Conservation (phyloP, 2,113 vertebrate species). For the Rhegmatorhina hoffmannsi region DNA sequence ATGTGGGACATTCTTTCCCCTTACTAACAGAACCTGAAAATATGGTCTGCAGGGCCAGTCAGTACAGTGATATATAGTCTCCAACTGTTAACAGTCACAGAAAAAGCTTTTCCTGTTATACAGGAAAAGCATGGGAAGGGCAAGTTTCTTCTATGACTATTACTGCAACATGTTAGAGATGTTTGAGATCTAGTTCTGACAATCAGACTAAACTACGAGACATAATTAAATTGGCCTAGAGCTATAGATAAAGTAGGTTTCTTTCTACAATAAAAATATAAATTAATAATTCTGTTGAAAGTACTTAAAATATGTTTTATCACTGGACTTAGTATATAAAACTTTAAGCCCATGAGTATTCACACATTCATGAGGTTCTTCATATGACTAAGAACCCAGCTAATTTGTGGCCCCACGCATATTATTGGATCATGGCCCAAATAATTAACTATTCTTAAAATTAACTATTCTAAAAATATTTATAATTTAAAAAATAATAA, state of each 20-base stretch:
- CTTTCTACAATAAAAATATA: neutral
- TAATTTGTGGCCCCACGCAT: neutral
- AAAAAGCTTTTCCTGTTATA: neutral
- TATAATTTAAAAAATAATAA: neutral
- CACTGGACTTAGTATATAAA: neutral
- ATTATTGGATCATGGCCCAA: neutral
- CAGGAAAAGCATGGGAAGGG: accelerated
- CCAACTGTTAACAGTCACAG: neutral
- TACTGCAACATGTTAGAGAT: neutral
- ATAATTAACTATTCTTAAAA: neutral
- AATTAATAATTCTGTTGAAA: neutral
- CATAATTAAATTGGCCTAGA: neutral
- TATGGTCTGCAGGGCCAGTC: neutral
- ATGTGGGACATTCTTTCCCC: neutral
- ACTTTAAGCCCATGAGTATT: neutral
- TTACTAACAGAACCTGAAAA: neutral
- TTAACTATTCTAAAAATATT: neutral
- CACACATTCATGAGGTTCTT: neutral
- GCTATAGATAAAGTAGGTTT: neutral
- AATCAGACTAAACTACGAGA: neutral
- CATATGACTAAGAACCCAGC: neutral
- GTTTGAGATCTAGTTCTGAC: neutral
- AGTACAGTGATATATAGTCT: neutral
- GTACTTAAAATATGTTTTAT: neutral
- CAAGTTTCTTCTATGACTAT: neutral